These are phyloP conservation scores for Drosophila orena DNA, from an alignment of 1,140 invertebrate species.

Conservation along the genomic window DNA sequence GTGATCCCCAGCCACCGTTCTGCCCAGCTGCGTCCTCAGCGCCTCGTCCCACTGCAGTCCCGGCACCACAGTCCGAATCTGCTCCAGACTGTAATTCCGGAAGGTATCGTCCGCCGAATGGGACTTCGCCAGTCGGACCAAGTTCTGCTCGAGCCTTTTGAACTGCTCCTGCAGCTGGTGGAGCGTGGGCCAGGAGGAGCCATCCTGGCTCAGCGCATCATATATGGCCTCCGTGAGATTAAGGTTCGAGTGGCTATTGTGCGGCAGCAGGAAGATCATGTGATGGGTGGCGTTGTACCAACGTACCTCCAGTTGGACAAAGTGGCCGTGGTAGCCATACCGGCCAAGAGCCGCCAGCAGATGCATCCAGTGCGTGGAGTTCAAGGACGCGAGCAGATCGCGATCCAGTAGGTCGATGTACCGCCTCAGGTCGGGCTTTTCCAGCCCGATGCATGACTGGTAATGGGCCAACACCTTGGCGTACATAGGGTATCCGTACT, in stretches of 20 bases:
- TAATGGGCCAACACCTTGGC: conserved; percentile 57
- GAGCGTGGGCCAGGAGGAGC: conserved; percentile 6
- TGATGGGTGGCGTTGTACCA: conserved; percentile 61
- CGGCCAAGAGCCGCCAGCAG: conserved; percentile 51
- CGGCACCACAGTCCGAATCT: conserved; percentile 42
- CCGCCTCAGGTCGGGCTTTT: conserved; percentile 22
- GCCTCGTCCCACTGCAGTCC: conserved; percentile 44
- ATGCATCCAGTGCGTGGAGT: conserved; percentile 43
- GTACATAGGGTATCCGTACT: conserved; percentile 42
- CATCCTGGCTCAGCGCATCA: conserved; percentile 20
- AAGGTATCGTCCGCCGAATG: conserved; percentile 34
- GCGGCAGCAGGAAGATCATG: conserved; percentile 54
- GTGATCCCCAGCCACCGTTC: conserved; percentile 19
- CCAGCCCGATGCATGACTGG: conserved; percentile 36
- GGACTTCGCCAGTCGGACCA: conserved; percentile 18
- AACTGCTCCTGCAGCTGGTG: conserved; percentile 28
- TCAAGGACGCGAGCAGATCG: neutral
- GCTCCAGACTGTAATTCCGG: conserved; percentile 18
- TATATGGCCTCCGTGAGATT: conserved; percentile 52
- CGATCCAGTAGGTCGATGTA: conserved; percentile 49
- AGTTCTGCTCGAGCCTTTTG: conserved; percentile 14
- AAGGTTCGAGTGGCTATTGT: conserved; percentile 53
- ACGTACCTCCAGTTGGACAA: conserved; percentile 45
- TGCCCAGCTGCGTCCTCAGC: conserved; percentile 32
- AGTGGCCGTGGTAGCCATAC: conserved; percentile 64